phyloP scores from a whole-genome alignment of 2,888 invertebrate species.

The Theretra japonica region DNA sequence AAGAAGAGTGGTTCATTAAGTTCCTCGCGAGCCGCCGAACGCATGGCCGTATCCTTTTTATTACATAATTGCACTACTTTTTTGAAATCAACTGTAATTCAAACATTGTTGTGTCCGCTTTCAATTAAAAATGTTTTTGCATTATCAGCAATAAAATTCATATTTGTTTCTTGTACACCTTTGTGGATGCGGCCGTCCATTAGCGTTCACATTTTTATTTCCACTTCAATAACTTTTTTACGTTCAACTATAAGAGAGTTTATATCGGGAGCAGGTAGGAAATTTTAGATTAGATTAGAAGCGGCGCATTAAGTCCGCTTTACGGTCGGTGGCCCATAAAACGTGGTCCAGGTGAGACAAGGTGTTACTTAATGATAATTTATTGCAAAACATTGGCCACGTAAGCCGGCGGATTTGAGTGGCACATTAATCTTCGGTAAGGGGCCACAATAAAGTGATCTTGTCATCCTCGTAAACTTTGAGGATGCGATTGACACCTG shows the following conservation, averaged over 20 bases:
- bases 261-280: slow-evolving; percentile 74
- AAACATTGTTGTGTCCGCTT: slow-evolving; percentile 60
- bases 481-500: slow-evolving; percentile 44
- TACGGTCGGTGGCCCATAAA: slow-evolving; percentile 71
- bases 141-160: slow-evolving; percentile 59
- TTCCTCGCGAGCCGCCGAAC: slow-evolving; percentile 47
- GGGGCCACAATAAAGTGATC: slow-evolving; percentile 62
- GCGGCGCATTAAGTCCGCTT: slow-evolving; percentile 64
- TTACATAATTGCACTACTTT: slow-evolving; percentile 71
- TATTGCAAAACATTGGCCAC: slow-evolving; percentile 75
- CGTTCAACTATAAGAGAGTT: slow-evolving; percentile 55
- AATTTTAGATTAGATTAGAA: slow-evolving; percentile 75
- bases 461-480: slow-evolving; percentile 27
- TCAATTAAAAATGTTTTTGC: slow-evolving; percentile 57
- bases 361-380: slow-evolving; percentile 82
- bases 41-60: slow-evolving; percentile 63
- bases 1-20: slow-evolving; percentile 77
- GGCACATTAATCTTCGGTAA: slow-evolving; percentile 78
- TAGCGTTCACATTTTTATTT: slow-evolving; percentile 56
- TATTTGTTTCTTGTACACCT: slow-evolving; percentile 54
- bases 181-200: slow-evolving; percentile 60
- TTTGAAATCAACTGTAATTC: slow-evolving; percentile 56
- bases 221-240: slow-evolving; percentile 54
- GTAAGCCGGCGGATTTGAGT: slow-evolving; percentile 65
- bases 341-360: slow-evolving; percentile 65